A percentile compares a stretch with the other conserved stretches of the same genome.
These are phyloP conservation scores for Catostomus latipinnis DNA, from an alignment of 2,797 vertebrate genomes.

Conservation along the genomic window DNA sequence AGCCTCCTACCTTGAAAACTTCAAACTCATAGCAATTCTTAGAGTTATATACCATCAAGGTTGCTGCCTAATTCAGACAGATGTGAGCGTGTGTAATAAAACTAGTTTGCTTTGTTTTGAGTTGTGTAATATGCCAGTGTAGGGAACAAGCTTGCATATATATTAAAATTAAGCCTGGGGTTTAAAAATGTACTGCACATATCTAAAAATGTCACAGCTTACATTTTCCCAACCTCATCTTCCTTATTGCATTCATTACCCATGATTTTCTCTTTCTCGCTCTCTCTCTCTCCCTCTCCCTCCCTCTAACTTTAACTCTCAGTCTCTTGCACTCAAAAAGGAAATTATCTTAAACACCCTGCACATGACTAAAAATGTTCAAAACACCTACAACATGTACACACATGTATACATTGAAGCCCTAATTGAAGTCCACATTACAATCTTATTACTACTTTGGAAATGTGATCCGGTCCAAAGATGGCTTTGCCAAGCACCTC, in stretches of 20 bases:
- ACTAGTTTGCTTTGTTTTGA: conserved; percentile 10
- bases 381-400: background rate
- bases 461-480: conserved; percentile 15
- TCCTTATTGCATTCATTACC: conserved; percentile 26
- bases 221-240: background rate
- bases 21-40: conserved; percentile 24
- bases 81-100: conserved; percentile 23
- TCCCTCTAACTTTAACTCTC: background rate
- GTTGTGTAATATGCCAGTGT: conserved; percentile 15
- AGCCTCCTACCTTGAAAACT: background rate
- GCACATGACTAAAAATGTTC: background rate
- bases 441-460: conserved; percentile 20
- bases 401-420: conserved; percentile 4
- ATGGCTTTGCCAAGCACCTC: conserved; percentile 49
- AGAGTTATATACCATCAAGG: conserved; percentile 5
- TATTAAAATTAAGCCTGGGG: conserved; percentile 28
- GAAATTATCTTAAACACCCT: background rate
- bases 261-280: background rate
- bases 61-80: conserved; percentile 18
- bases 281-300: no score
- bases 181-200: conserved; percentile 10
- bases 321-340: background rate
- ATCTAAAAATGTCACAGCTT: conserved; percentile 38
- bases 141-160: conserved; percentile 30
- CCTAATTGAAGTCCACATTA: conserved; percentile 4